Evolutionary conservation across 1,140 invertebrate genomes (phyloP).

Genomic region (Orchestia grillus): DNA sequence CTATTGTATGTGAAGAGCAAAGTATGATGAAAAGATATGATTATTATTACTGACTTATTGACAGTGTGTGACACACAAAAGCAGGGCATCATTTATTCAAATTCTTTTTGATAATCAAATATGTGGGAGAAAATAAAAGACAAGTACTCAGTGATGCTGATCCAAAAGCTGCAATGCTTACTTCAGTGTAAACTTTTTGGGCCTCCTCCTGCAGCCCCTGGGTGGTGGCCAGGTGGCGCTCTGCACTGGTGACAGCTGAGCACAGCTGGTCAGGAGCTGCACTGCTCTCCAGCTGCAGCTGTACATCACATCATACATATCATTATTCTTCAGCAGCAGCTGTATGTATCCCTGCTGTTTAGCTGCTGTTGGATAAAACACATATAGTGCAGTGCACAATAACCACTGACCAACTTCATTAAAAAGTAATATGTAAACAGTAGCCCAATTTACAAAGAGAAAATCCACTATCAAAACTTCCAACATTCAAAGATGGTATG

Average conservation of each 20-base stretch:
- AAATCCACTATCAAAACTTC: no score
- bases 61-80: not conserved
- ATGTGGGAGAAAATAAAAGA: not conserved
- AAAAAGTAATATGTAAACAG: no score
- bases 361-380: no score
- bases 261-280: conserved; percentile 17
- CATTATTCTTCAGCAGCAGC: not conserved
- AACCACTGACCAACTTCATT: no score
- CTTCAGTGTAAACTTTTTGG: not conserved
- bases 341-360: no score
- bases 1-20: no score
- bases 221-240: not conserved
- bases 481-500: no score
- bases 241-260: not conserved
- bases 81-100: not conserved
- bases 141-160: not conserved
- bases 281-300: not conserved
- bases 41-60: no score
- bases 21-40: no score
- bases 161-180: not conserved
- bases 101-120: not conserved
- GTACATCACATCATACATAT: not conserved
- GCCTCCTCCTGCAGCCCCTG: not conserved
- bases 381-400: no score
- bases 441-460: no score